Percentiles rank a stretch among this genome's conserved stretches.
These are phyloP conservation scores for fruit fly (Drosophila melanogaster) DNA, from an alignment of 1,140 invertebrate genomes.

Conservation along the genomic window Release_6_plus_ISO1_MT NT_033777.3:7290001-7290500, in stretches of 20 bases:
- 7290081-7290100: slow-evolving; percentile 35
- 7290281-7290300: slow-evolving; percentile 82
- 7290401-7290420: slow-evolving; percentile 24
- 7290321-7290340: slow-evolving; percentile 1
- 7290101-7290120: slow-evolving; percentile 34
- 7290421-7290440: slow-evolving; percentile 48
- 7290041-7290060: slow-evolving; percentile 36
- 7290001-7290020: slow-evolving; percentile 43
- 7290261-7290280: slow-evolving; percentile 76
- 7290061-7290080: no score
- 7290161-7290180: slow-evolving; percentile 62
- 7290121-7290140: slow-evolving; percentile 63
- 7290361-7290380: slow-evolving; percentile 58
- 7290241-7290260: slow-evolving; percentile 81
- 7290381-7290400: slow-evolving; percentile 51
- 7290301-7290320: slow-evolving; percentile 69
- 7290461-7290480: slow-evolving; percentile 82
- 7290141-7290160: slow-evolving; percentile 82
- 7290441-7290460: slow-evolving; percentile 61
- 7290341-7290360: slow-evolving; percentile 11
- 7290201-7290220: slow-evolving; percentile 27
- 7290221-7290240: slow-evolving; percentile 42
- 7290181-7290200: slow-evolving; percentile 59
- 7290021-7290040: slow-evolving; percentile 24
- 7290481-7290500: slow-evolving; percentile 78